Base-by-base conservation (phyloP, 1,140 invertebrate species). In the Drosophila grimshawi region DNA sequence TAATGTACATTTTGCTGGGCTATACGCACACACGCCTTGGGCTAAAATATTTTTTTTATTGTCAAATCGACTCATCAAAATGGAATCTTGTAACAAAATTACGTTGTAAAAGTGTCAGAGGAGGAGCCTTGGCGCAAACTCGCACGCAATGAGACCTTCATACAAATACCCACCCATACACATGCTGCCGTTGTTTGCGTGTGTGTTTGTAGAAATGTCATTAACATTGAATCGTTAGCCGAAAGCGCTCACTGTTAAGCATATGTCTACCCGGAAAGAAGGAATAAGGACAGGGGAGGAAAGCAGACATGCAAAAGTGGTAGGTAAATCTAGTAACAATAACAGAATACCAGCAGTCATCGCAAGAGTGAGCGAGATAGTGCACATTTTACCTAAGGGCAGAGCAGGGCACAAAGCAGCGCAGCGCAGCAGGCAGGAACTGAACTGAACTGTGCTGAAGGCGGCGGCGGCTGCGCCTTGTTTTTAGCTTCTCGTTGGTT, bases 71-170 rank as follows among this genome's bases (percentile, higher is more conserved):
- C 68, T 86, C 83, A 83, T 88, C 76, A 80, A 83, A 66, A 80
- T 68, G 72, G 76, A 71, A 83, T 83, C 83, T 88, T 88, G 80
- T 86, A 86, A 82, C 76, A 86, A 82, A 86, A 80, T 88, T 71
- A 80, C 71, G 71, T 62, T 63, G 77, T 64, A 69, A 57, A 39
- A 11, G 10, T 43, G 39, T 43, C 39, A 51, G 41, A 59, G 60
- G 41, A 59, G 46, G 63, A 86, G 78, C 82, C 82, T 86, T 86
- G 79, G 72, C 64, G 76, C 43, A 60, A 74, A 32, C 56, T 35
- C 52, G 35, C 41, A 35, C 33, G 10, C 5, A 48, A 37, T 45
- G 59, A 80, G 74, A 70, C 78, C 81, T 70, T 77, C 60, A 27
- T 46, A 37, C 3, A 41, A 5, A 37, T 32, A 6, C 10, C 3